phyloP scores from a whole-genome alignment of 2,888 invertebrate genomes.

The Exephanes ischioxanthus region DNA sequence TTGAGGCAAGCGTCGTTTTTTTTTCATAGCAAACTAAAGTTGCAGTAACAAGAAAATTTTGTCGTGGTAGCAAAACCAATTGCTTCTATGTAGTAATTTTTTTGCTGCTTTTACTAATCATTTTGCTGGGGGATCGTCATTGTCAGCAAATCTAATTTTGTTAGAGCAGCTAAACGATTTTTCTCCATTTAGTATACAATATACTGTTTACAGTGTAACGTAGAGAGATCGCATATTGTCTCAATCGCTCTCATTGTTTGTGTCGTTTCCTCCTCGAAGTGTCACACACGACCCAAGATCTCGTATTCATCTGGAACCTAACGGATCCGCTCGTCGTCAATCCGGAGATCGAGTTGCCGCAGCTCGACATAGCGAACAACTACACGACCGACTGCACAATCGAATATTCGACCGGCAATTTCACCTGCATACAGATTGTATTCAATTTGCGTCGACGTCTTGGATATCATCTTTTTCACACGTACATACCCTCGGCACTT shows the following conservation, averaged over 20 bases:
- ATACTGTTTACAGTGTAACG: background rate
- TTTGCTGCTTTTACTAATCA: too few relatives aligned
- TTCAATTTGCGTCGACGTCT: slow-evolving; percentile 93
- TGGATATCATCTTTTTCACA: slow-evolving; percentile 96
- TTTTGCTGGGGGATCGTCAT: too few relatives aligned
- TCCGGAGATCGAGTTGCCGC: slow-evolving; percentile 95
- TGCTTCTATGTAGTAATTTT: too few relatives aligned
- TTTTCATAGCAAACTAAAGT: too few relatives aligned
- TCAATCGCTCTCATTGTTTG: background rate
- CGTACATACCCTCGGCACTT: slow-evolving; percentile 95
- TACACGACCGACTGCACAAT: slow-evolving; percentile 96
- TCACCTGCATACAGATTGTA: slow-evolving; percentile 95
- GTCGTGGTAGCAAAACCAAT: too few relatives aligned
- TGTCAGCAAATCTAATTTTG: too few relatives aligned
- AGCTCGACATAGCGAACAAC: slow-evolving; percentile 94
- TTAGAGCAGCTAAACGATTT: too few relatives aligned
- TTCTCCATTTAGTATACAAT: too few relatives aligned
- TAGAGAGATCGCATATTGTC: background rate
- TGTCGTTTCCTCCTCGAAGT: slow-evolving; percentile 85
- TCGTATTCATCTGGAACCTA: slow-evolving; percentile 96
- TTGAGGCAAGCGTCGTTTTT: too few relatives aligned
- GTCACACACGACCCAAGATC: slow-evolving; percentile 95
- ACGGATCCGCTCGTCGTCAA: slow-evolving; percentile 95
- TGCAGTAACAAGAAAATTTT: too few relatives aligned
- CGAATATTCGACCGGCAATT: slow-evolving; percentile 95